phyloP scores from a whole-genome alignment of 2,888 invertebrate genomes.

The Agonum fuliginosum region DNA sequence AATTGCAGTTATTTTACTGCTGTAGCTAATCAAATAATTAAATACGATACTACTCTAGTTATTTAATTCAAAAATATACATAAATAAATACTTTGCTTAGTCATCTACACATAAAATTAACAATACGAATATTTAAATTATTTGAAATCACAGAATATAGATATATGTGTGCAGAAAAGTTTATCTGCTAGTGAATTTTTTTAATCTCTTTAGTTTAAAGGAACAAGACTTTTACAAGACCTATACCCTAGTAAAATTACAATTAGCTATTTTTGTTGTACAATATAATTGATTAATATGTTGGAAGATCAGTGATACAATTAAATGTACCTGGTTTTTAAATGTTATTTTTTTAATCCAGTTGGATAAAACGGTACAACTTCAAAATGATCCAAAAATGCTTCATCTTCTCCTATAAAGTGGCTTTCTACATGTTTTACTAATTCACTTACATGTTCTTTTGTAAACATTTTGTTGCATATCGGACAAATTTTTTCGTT shows the following conservation, averaged over 20 bases:
- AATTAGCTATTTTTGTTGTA: not conserved
- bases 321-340: too few relatives aligned
- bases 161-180: not conserved
- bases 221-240: not conserved
- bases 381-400: conserved; percentile 43
- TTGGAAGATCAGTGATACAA: not conserved
- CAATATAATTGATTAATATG: not conserved
- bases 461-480: conserved; percentile 80
- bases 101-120: not conserved
- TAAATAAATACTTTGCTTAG: not conserved
- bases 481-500: conserved; percentile 83
- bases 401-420: conserved; percentile 77
- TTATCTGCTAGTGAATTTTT: conserved; percentile 6
- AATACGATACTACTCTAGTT: not conserved
- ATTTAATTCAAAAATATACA: not conserved
- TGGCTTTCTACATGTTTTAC: conserved; percentile 86
- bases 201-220: conserved; percentile 1
- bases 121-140: not conserved
- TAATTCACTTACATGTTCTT: conserved; percentile 79
- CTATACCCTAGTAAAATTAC: too few relatives aligned
- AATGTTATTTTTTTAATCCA: conserved; percentile 31
- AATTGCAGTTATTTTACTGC: too few relatives aligned
- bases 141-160: not conserved
- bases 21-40: too few relatives aligned
- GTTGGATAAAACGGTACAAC: conserved; percentile 7